phyloP scores from a whole-genome alignment of 2,113 vertebrate species.

The Dicerorhinus sumatrensis region DNA sequence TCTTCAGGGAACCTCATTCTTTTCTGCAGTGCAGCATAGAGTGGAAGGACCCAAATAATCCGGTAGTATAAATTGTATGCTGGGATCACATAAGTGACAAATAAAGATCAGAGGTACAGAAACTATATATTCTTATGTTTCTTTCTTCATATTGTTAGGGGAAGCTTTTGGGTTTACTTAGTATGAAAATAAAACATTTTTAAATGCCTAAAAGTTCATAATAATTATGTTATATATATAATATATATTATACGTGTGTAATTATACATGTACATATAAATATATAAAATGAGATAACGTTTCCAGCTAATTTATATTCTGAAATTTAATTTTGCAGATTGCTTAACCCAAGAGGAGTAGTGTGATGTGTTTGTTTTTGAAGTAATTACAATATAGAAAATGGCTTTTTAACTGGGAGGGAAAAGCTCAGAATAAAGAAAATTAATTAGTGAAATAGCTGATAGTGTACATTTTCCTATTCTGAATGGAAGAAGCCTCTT shows the following conservation, averaged over 20 bases:
- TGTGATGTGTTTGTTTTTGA: neutral
- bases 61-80: neutral
- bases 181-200: neutral
- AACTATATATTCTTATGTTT: neutral
- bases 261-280: neutral
- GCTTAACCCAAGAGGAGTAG: neutral
- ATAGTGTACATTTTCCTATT: neutral
- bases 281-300: neutral
- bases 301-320: neutral
- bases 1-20: neutral
- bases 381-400: slow-evolving; percentile 15
- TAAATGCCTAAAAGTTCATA: neutral
- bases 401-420: slow-evolving; percentile 35
- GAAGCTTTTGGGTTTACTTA: neutral
- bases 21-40: neutral
- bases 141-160: neutral
- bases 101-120: neutral
- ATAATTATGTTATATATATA: neutral
- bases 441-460: neutral
- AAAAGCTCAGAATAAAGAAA: neutral
- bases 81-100: neutral
- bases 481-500: neutral
- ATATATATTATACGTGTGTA: neutral
- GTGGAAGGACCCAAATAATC: neutral
- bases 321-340: slow-evolving; percentile 16